Conservation (phyloP, 2,797 vertebrate genomes). For the Prunella strophiata region DNA sequence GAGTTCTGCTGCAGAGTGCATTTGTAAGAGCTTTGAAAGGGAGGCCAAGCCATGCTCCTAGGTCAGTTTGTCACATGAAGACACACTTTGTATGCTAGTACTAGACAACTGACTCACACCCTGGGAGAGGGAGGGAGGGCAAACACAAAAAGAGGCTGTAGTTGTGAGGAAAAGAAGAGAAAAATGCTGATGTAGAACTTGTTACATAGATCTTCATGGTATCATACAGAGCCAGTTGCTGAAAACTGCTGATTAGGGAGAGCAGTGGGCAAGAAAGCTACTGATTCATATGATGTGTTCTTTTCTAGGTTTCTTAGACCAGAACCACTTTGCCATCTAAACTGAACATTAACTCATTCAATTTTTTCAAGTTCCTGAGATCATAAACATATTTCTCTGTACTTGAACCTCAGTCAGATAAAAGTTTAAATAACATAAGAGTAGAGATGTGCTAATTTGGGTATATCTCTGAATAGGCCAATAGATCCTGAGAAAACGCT, state of each 20-base stretch:
- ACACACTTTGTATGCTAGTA: not conserved
- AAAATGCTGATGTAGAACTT: not conserved
- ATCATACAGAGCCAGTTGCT: not conserved
- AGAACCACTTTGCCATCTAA: not conserved
- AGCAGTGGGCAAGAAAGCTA: not conserved
- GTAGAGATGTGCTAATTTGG: not conserved
- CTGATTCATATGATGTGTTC: not conserved
- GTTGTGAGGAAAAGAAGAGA: not conserved
- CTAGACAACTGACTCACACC: not conserved
- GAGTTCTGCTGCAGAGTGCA: not conserved
- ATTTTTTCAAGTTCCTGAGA: not conserved
- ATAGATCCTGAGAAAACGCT: rapidly evolving
- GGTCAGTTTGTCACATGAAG: not conserved
- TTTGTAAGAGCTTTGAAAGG: not conserved
- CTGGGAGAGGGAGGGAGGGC: not conserved
- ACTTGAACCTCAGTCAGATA: not conserved
- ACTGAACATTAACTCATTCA: not conserved
- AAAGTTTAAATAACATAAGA: not conserved
- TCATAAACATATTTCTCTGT: not conserved
- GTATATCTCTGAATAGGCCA: not conserved
- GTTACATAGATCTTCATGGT: not conserved
- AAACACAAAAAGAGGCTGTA: not conserved
- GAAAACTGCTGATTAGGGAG: not conserved
- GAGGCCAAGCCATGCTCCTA: not conserved
- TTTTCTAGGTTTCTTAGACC: not conserved